Conservation (phyloP, 2,797 vertebrate genomes). For the Sandelia bainsii region DNA sequence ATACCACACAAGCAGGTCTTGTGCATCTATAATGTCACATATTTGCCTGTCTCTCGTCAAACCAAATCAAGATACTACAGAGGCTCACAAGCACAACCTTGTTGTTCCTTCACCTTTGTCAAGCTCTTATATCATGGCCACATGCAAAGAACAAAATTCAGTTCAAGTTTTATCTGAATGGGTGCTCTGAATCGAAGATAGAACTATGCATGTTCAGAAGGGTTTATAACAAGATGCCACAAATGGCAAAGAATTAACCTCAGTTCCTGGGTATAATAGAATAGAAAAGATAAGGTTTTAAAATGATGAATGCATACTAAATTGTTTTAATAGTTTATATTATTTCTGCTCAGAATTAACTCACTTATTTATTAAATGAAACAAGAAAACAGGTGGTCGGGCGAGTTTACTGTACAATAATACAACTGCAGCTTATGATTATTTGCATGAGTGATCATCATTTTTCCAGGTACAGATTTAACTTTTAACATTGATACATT, state of each 20-base stretch:
- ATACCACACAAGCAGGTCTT: slow-evolving; percentile 30
- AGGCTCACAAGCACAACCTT: slow-evolving; percentile 46
- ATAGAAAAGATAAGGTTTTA: too few relatives aligned
- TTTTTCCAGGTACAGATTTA: too few relatives aligned
- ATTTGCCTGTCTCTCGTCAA: slow-evolving; percentile 32
- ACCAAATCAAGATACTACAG: slow-evolving; percentile 57
- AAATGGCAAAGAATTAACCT: slow-evolving; percentile 9
- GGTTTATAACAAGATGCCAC: slow-evolving; percentile 15
- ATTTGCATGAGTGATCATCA: too few relatives aligned
- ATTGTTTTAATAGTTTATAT: too few relatives aligned
- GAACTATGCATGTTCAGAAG: background rate
- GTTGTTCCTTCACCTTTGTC: slow-evolving; percentile 42
- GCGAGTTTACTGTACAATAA: too few relatives aligned
- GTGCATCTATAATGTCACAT: slow-evolving; percentile 37
- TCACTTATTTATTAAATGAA: too few relatives aligned
- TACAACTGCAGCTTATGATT: too few relatives aligned
- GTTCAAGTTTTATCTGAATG: slow-evolving; percentile 35
- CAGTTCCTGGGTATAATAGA: background rate
- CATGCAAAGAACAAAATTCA: too few relatives aligned
- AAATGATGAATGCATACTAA: too few relatives aligned
- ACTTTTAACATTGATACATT: too few relatives aligned
- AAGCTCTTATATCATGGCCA: slow-evolving; percentile 58
- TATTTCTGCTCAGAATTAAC: too few relatives aligned
- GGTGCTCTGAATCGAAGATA: slow-evolving; percentile 23
- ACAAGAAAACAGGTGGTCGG: too few relatives aligned